Base-by-base conservation (phyloP, 2,113 vertebrate species). In the Poeciliopsis turrubarensis region DNA sequence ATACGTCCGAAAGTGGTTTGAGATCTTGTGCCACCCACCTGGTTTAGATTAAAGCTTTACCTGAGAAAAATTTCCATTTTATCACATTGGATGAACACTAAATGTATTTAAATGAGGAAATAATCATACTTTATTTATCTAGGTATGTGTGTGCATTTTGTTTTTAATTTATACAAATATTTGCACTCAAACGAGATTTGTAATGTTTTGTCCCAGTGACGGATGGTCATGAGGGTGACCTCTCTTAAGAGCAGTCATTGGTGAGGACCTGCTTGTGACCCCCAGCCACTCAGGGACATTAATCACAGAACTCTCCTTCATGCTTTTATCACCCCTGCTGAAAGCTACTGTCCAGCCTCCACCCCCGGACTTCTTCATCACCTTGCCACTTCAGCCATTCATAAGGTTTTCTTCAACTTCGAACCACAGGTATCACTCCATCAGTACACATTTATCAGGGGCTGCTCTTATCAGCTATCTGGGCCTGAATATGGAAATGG, bases 401-500 rank as follows among this genome's bases (percentile, higher is more conserved):
- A 91, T 85, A 85, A 85, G 85, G 81, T 84, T 90, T 85, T 93
- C 91, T 86, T 91, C 90, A 89, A 71, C 88, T 75, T 77, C 75
- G 66, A 82, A 94, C 96, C 93, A 93, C 96, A 98, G 95, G 96
- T 98, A 98, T 98, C 97, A 95, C 94, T 92, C 92, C 95, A 97
- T 98, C 97, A 90, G 93, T 94, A 93, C 89, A 94, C 96, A 97
- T 98, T 98, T 97, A 98, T 98, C 97, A 97, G 95, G 95, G 90
- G 79, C 89, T 89, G 89, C 91, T 87, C 93, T 96, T 98, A 98
- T 98, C 97, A 97, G 96, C 94, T 75, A 92, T 91, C 88, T 93
- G 92, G 95, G 94, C 91, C 94, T 95, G 96, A 97, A 97, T 98
- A 98, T 98, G 96, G 97, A 99, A 99, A 99, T 97, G 94, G 94